Evolutionary conservation across 2,113 vertebrate genomes (phyloP).

Genomic region (Brachyhypopomus gauderio): DNA sequence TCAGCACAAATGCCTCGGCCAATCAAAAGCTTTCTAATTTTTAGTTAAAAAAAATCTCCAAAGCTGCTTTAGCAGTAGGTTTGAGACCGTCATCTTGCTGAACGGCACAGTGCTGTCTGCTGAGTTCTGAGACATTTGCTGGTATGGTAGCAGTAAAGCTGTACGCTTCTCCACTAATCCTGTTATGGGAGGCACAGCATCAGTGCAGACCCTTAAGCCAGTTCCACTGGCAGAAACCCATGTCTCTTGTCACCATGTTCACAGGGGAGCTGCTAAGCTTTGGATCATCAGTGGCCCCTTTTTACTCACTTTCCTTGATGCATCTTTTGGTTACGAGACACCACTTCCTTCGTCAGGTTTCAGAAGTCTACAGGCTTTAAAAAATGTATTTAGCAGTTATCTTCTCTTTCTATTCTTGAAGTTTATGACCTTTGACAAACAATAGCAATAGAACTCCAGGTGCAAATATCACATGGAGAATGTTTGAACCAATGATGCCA

Average conservation of each 20-base stretch:
- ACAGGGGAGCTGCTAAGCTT: neutral
- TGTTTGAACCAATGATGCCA: neutral
- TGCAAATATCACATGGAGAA: neutral
- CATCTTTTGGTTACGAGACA: too few relatives aligned
- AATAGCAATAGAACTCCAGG: neutral
- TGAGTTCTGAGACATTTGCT: neutral
- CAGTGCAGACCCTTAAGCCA: too few relatives aligned
- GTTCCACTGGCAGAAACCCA: neutral
- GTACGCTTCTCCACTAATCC: too few relatives aligned
- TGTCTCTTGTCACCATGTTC: neutral
- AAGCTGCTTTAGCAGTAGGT: too few relatives aligned
- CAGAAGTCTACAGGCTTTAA: too few relatives aligned
- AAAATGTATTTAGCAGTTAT: too few relatives aligned
- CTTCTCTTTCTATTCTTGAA: too few relatives aligned
- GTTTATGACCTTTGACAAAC: neutral
- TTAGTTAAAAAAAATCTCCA: neutral
- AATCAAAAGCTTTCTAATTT: too few relatives aligned
- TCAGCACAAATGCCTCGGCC: neutral
- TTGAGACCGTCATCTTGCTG: too few relatives aligned
- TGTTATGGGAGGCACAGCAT: too few relatives aligned
- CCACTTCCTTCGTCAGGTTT: too few relatives aligned
- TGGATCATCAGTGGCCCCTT: neutral
- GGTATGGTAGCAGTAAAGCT: neutral
- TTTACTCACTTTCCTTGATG: neutral
- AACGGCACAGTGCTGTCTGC: too few relatives aligned